Percentiles rank a stretch among this genome's conserved stretches.
phyloP scores from a whole-genome alignment of 2,113 vertebrate species.

The Calidris pygmaea region DNA sequence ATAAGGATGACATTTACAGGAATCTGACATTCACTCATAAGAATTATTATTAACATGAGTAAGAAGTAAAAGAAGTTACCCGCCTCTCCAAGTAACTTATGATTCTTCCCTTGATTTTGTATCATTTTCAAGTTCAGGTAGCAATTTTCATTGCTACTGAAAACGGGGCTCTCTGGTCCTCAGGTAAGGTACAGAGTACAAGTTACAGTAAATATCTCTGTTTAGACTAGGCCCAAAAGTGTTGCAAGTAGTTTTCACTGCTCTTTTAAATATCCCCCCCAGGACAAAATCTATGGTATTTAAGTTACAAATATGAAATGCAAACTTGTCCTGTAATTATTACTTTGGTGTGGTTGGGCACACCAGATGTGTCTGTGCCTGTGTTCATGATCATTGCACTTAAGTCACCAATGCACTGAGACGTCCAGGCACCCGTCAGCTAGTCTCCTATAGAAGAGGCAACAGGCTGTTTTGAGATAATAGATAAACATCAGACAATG shows the following conservation, averaged over 20 bases:
- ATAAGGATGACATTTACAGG: neutral
- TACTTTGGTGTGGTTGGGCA: neutral
- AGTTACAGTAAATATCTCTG: neutral
- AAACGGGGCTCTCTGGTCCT: neutral
- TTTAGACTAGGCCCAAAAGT: neutral
- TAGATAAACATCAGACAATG: neutral
- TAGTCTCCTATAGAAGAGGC: rapidly evolving
- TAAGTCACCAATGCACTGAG: neutral
- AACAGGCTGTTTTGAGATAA: rapidly evolving
- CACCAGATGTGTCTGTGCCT: neutral
- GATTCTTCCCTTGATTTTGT: neutral
- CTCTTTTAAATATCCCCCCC: rapidly evolving
- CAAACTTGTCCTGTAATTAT: neutral
- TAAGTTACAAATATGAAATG: neutral
- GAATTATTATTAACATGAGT: neutral
- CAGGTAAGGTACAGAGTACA: neutral
- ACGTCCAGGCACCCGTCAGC: rapidly evolving
- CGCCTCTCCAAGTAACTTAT: neutral
- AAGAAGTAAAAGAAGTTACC: neutral
- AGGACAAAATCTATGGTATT: neutral
- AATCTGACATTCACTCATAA: neutral
- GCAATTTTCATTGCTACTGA: neutral
- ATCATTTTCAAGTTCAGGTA: neutral
- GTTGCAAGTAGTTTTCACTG: neutral
- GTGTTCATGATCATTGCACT: neutral